Base-by-base conservation (phyloP, 2,113 vertebrate species). In the Zosterops japonicus region DNA sequence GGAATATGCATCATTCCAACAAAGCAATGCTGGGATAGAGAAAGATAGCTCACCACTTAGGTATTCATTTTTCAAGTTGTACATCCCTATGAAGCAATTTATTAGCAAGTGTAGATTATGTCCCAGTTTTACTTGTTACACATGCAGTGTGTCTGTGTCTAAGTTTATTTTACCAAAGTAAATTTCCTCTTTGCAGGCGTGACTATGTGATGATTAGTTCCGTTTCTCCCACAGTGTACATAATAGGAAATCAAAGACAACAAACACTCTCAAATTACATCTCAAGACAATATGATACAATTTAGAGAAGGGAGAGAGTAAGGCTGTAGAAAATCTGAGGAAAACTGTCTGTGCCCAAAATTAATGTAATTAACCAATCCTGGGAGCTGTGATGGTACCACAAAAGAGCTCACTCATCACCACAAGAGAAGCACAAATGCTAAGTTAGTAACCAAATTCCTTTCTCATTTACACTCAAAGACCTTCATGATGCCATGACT, bases 71-170 rank as follows among this genome's bases (percentile, higher is more conserved):
- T 92, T 91, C 70, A 85, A 65, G 31, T 21, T 53, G 22, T 18
- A 52, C 15, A 56, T 53, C 41, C 5, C 12, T 57, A 22, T 76
- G 35, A 89, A 88, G 61, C 15, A 55, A 75, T 29, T 63, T 5
- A 88, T 83, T 78, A 91, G 33, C 35, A 88, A 69, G 11, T 14
- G 11, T 11, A 82, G 19, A 59, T 72, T 36, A 60, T 4, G 1
- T 64, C 17, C 33, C 29, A 36, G 12, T 35, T 86, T 77, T 80
- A 53, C 39, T 49, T 28, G 9, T 36, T n/a, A 57, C 12, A 21
- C 0, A 0, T 31, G 67, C 25, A 14, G 5, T 14, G 13, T 47
- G 59, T 57, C 59, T 2, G 0, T 75, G 28, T 67, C 60, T 46
- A 68, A 39, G 18, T 55, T 81, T 39, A 74, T 74, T 60, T 83